Base-by-base conservation (phyloP, 2,113 vertebrate genomes). In the Aspidoscelis tigris region DNA sequence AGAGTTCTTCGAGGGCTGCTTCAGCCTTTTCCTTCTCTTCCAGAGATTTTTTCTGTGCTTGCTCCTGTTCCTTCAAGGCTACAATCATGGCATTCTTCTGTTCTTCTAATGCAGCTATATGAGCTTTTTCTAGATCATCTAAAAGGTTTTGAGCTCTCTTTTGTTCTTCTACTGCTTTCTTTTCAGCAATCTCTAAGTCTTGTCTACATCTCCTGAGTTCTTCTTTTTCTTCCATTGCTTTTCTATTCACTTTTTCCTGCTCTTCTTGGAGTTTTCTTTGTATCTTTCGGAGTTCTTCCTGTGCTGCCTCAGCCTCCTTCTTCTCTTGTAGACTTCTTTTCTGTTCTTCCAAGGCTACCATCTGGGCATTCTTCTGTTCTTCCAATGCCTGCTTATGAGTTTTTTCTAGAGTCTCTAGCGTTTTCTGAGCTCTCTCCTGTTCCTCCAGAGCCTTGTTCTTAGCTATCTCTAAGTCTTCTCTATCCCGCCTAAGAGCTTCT, bases 331-430 rank as follows among this genome's bases (percentile, higher is more conserved):
- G 41, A 20, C 43, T 16, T 47, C 39, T 72, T 21, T 24, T 24
- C 70, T 87, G 65, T 70, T 88, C 76, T 20, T 84, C 58, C 65
- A 82, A 64, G n/a, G 16, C 47, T 20, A 41, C 9, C 39, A 64
- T 7, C 20, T 77, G 78, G 80, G 61, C 71, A 72, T 64, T 61
- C 21, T 33, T 61, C 74, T 70, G 75, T n/a, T 84, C 75, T 6
- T 84, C 50, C 76, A 21, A 80, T 14, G 6, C 76, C 68, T 6
- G 41, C 80, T 55, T 12, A 69, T 86, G 83, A 85, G 33, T 5
- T 73, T 26, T 44, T 16, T 65, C 68, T 33, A 69, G 68, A 69
- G 68, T 14, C 3, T 69, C 80, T 18, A 82, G 14, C 5, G 79
- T 61, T 6, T 43, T 85, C 58, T 86, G 83, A 88, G 26, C 9